These are phyloP conservation scores for Aegypius monachus DNA, from an alignment of 2,113 vertebrate species.

Conservation along the genomic window DNA sequence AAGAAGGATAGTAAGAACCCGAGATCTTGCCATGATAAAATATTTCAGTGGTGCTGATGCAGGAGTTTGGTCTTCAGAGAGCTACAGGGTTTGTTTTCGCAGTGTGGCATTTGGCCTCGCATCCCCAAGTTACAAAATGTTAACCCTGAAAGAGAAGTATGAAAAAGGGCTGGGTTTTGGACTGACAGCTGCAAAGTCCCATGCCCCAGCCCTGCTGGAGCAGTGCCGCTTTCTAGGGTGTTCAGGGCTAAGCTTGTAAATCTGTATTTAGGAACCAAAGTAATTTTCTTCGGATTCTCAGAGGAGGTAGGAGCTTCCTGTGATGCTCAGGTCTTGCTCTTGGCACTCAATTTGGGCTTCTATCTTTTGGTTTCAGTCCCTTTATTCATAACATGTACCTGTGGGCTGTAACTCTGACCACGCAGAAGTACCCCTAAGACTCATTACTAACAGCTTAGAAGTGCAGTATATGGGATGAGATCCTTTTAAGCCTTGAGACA, in stretches of 20 bases:
- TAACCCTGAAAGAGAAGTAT: background rate
- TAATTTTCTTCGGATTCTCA: background rate
- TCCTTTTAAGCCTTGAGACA: background rate
- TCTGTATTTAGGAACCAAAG: background rate
- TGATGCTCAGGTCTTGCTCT: background rate
- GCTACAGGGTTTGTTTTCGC: background rate
- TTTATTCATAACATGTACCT: background rate
- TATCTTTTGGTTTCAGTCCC: background rate
- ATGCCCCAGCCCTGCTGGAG: background rate
- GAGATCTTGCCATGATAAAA: background rate
- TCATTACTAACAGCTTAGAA: background rate
- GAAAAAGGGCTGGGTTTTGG: background rate
- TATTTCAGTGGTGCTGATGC: background rate
- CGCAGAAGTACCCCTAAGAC: background rate
- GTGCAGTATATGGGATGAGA: background rate
- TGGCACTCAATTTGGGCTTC: background rate
- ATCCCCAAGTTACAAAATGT: background rate
- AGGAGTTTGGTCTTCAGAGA: background rate
- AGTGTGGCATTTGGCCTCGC: background rate
- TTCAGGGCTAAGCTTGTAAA: background rate
- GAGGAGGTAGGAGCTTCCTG: background rate
- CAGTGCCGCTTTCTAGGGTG: fast-evolving
- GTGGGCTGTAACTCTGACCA: background rate
- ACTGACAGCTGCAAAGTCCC: background rate
- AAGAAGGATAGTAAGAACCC: background rate